These are phyloP conservation scores for Amblyjoppa fuscipennis DNA, from an alignment of 2,888 invertebrate genomes.

Conservation along the genomic window DNA sequence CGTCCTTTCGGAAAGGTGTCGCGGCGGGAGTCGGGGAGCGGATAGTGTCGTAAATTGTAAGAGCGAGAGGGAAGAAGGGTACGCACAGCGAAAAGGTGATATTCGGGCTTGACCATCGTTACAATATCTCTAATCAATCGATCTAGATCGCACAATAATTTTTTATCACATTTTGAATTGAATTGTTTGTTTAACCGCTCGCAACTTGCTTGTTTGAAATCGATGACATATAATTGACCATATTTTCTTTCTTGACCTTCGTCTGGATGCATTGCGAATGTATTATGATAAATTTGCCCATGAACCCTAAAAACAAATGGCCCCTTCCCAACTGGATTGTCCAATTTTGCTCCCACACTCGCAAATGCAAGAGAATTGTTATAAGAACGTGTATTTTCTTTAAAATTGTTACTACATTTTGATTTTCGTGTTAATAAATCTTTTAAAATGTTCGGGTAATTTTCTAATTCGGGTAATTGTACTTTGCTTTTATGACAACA, in stretches of 20 bases:
- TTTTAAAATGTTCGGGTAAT: slow-evolving; percentile 36
- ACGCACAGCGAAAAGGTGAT: too few species aligned
- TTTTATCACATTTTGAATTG: slow-evolving; percentile 16
- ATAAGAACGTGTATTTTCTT: slow-evolving; percentile 42
- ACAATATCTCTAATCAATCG: slow-evolving; percentile 26
- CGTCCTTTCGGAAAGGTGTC: too few species aligned
- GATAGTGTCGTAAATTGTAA: too few species aligned
- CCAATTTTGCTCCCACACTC: slow-evolving; percentile 51
- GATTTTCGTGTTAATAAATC: slow-evolving; percentile 35
- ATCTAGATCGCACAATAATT: slow-evolving; percentile 46
- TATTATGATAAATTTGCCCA: slow-evolving; percentile 57
- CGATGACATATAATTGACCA: slow-evolving; percentile 48
- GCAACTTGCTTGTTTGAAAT: slow-evolving; percentile 22
- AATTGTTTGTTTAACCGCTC: slow-evolving; percentile 32
- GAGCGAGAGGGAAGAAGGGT: too few species aligned
- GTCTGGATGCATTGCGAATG: slow-evolving; percentile 39
- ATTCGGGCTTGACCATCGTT: too few species aligned
- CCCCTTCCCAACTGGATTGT: slow-evolving; percentile 9
- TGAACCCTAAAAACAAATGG: slow-evolving; percentile 44
- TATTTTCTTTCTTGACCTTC: slow-evolving; percentile 36
- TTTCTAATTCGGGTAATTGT: slow-evolving; percentile 18
- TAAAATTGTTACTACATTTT: slow-evolving; percentile 32
- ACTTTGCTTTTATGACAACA: slow-evolving; percentile 58
- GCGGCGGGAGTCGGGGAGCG: too few species aligned
- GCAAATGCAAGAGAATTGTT: slow-evolving; percentile 51